These are phyloP conservation scores for Drosophila mojavensis DNA, from an alignment of 1,140 invertebrate species.

Conservation along the genomic window DNA sequence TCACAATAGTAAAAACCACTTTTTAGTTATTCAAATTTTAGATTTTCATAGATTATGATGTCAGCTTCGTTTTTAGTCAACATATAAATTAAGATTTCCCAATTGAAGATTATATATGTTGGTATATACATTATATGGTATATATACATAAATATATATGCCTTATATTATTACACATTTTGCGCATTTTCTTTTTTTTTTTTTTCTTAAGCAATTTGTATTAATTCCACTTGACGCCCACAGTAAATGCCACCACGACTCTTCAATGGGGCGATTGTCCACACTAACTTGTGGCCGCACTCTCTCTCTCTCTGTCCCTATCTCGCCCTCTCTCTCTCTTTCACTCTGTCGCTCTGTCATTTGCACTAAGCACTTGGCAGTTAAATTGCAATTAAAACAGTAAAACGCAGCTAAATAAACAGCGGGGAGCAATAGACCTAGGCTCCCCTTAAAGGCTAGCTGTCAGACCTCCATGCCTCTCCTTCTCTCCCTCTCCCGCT, in stretches of 20 bases:
- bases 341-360: conserved; percentile 21
- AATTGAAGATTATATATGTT: background rate
- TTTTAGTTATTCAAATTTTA: background rate
- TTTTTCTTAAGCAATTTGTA: conserved; percentile 13
- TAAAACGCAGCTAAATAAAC: conserved; percentile 30
- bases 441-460: conserved; percentile 8
- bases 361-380: conserved; percentile 58
- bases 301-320: background rate
- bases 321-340: too few species aligned
- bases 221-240: conserved; percentile 29
- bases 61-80: background rate
- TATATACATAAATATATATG: background rate
- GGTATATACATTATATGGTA: background rate
- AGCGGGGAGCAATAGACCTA: conserved; percentile 32
- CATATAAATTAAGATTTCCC: background rate
- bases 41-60: background rate
- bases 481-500: background rate
- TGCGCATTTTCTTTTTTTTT: background rate
- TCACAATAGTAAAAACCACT: background rate
- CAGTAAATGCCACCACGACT: conserved; percentile 10
- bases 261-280: conserved; percentile 27
- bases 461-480: conserved; percentile 2
- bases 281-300: background rate
- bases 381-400: conserved; percentile 73
- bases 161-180: conserved; percentile 16